These are phyloP conservation scores for Peromyscus eremicus DNA, from an alignment of 2,797 vertebrate genomes.

Conservation along the genomic window DNA sequence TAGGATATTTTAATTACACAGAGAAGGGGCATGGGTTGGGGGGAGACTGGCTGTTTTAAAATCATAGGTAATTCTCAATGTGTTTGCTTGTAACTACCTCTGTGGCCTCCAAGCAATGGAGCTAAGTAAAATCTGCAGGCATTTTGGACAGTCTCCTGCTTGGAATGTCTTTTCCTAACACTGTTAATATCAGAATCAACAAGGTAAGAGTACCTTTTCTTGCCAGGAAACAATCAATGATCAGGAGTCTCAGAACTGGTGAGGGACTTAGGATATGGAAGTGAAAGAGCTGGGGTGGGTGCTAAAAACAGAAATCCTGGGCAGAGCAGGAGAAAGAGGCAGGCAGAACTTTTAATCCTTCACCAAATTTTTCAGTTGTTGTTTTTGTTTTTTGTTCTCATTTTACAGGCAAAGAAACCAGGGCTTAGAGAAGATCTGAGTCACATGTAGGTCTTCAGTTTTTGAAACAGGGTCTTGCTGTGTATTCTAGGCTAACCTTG, in stretches of 20 bases:
- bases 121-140: background rate
- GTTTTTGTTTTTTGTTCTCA: background rate
- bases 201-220: background rate
- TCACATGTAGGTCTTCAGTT: background rate
- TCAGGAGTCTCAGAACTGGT: background rate
- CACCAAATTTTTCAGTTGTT: background rate
- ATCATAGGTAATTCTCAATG: background rate
- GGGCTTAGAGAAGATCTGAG: background rate
- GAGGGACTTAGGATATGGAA: background rate
- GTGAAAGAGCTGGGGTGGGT: background rate
- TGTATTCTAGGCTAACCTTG: background rate
- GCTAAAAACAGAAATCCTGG: background rate
- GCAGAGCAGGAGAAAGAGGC: background rate
- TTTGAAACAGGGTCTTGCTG: background rate
- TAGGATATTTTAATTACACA: background rate
- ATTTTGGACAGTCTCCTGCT: background rate
- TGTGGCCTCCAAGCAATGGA: background rate
- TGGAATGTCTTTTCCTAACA: background rate
- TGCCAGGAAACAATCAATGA: background rate
- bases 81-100: background rate
- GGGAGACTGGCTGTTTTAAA: background rate
- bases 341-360: background rate
- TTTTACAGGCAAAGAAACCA: background rate
- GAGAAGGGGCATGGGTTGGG: background rate
- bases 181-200: background rate